These are phyloP conservation scores for Callyntrura sp. DNA, from an alignment of 2,888 invertebrate species.

Conservation along the genomic window DNA sequence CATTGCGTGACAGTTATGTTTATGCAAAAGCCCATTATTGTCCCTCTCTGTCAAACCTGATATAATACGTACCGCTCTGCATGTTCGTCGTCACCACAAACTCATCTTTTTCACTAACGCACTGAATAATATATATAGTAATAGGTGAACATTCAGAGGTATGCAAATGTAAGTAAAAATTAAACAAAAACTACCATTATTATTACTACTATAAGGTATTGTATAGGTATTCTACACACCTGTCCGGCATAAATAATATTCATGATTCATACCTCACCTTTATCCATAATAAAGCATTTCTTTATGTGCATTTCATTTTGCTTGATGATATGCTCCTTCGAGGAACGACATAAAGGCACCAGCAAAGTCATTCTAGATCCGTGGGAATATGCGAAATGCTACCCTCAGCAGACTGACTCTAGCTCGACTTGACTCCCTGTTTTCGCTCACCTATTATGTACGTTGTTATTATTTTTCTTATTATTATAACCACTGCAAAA, in stretches of 20 bases:
- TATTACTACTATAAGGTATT: not conserved
- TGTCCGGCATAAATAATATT: not conserved
- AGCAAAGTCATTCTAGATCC: constrained; percentile 51
- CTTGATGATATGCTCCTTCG: not conserved
- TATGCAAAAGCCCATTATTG: constrained; percentile 45
- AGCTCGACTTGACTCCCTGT: not conserved
- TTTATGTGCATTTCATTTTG: not conserved
- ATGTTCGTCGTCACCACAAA: not conserved
- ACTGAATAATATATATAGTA: not conserved
- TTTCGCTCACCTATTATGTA: not conserved
- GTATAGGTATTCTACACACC: not conserved
- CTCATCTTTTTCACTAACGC: constrained; percentile 35
- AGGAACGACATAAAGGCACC: not conserved
- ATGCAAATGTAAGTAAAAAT: not conserved
- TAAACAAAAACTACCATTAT: not conserved
- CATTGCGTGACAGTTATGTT: constrained; percentile 69
- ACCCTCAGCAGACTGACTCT: not conserved
- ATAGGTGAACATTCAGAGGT: not conserved
- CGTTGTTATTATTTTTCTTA: not conserved
- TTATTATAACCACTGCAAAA: constrained; percentile 23
- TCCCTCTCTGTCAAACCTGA: not conserved
- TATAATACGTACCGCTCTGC: constrained; percentile 30
- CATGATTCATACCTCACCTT: not conserved
- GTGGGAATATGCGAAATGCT: constrained; percentile 53
- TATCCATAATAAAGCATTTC: not conserved